phyloP scores from a whole-genome alignment of 2,797 vertebrate genomes.

The Channallabes apus region DNA sequence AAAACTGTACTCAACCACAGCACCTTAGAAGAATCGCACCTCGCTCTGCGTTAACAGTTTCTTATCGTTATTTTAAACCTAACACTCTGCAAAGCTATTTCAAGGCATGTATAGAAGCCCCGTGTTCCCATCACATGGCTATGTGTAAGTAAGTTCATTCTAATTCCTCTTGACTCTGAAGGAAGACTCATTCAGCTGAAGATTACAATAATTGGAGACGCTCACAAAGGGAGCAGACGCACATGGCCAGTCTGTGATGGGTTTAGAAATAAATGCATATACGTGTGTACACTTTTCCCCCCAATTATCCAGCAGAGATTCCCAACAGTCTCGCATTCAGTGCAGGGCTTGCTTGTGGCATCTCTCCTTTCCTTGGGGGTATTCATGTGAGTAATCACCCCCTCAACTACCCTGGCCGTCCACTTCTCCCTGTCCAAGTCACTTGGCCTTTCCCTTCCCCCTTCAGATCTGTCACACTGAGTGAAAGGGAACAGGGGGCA shows the following conservation, averaged over 20 bases:
- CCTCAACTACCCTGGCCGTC: conserved; percentile 8
- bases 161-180: background rate
- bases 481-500: conserved; percentile 40
- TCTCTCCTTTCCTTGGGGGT: conserved; percentile 36
- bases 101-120: background rate
- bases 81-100: conserved; percentile 17
- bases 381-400: conserved; percentile 40
- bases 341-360: conserved; percentile 57
- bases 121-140: background rate
- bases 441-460: conserved; percentile 44
- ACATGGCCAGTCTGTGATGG: background rate
- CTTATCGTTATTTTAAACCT: too few species aligned
- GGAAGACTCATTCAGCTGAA: background rate
- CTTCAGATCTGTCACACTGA: conserved; percentile 37
- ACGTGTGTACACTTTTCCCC: too few species aligned
- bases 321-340: conserved; percentile 36
- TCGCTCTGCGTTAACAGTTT: background rate
- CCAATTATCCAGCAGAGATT: conserved; percentile 3
- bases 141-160: background rate
- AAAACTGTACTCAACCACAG: conserved; percentile 33
- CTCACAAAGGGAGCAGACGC: conserved; percentile 30
- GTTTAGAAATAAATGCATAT: background rate
- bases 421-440: conserved; percentile 11
- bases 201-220: conserved; percentile 53
- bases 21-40: conserved; percentile 23